These are phyloP conservation scores for Sus scrofa DNA, from an alignment of 2,113 vertebrate species.

Conservation along the genomic window DNA sequence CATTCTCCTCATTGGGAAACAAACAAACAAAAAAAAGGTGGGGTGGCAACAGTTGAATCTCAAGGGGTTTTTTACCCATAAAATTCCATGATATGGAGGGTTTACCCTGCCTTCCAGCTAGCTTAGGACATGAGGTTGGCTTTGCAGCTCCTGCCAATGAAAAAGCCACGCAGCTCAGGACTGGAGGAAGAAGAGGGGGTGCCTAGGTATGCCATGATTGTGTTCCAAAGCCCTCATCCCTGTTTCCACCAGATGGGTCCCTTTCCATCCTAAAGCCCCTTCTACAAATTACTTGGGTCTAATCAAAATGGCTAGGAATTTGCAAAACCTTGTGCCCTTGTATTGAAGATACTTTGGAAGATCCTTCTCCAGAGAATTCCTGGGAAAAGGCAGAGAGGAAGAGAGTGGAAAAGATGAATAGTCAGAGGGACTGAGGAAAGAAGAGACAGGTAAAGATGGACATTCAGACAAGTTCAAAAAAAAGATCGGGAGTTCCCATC, in stretches of 20 bases:
- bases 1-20: neutral
- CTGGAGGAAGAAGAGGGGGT: neutral
- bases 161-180: neutral
- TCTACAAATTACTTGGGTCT: constrained; percentile 61
- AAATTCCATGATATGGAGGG: neutral
- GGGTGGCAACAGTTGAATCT: neutral
- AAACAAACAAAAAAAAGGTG: too few species aligned
- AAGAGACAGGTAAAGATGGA: neutral
- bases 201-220: fast-evolving
- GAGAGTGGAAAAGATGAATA: neutral
- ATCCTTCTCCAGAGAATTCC: constrained; percentile 51
- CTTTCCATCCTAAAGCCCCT: constrained; percentile 6
- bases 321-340: constrained; percentile 68
- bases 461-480: neutral
- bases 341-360: constrained; percentile 71
- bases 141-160: neutral
- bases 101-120: neutral
- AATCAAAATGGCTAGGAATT: constrained; percentile 74
- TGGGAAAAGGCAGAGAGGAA: constrained; percentile 25
- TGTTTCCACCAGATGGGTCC: neutral
- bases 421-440: neutral
- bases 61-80: neutral
- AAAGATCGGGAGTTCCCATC: too few species aligned
- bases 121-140: neutral
- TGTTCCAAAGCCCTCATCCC: neutral